A percentile compares a stretch with the other conserved stretches of the same genome.
phyloP scores from a whole-genome alignment of 2,113 vertebrate species.

The Pomatostomus ruficeps region DNA sequence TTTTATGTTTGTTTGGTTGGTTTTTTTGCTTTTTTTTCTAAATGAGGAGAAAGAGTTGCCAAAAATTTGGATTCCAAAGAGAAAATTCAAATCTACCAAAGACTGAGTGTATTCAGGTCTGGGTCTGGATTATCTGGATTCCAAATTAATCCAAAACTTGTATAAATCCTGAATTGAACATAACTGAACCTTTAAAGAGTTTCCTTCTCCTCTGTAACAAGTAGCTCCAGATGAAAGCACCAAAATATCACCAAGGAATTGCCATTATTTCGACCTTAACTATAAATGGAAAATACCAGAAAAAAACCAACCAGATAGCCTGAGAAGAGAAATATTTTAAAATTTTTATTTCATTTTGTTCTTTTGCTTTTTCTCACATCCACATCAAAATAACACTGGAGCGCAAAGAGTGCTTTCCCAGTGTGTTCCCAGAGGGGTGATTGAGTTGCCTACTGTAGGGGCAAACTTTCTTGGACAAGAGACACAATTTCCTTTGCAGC shows the following conservation, averaged over 20 bases:
- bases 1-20: too few species aligned
- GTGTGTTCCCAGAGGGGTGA: neutral
- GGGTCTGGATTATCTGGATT: neutral
- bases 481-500: slow-evolving; percentile 45
- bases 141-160: neutral
- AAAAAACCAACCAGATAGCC: neutral
- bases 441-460: neutral
- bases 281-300: neutral
- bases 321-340: neutral
- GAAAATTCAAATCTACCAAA: neutral
- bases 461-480: slow-evolving; percentile 24
- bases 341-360: neutral
- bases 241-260: neutral
- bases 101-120: neutral
- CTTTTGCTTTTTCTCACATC: neutral
- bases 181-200: neutral
- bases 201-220: neutral
- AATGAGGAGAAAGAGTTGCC: neutral
- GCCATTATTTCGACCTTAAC: neutral
- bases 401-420: neutral
- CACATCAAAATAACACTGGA: neutral
- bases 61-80: neutral
- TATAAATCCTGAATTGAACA: neutral
- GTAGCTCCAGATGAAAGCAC: neutral
- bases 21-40: neutral